Percentiles rank a stretch among this genome's conserved stretches.
Evolutionary conservation across 2,888 invertebrate genomes (phyloP).

Genomic region (Tolmerus cingulatus): DNA sequence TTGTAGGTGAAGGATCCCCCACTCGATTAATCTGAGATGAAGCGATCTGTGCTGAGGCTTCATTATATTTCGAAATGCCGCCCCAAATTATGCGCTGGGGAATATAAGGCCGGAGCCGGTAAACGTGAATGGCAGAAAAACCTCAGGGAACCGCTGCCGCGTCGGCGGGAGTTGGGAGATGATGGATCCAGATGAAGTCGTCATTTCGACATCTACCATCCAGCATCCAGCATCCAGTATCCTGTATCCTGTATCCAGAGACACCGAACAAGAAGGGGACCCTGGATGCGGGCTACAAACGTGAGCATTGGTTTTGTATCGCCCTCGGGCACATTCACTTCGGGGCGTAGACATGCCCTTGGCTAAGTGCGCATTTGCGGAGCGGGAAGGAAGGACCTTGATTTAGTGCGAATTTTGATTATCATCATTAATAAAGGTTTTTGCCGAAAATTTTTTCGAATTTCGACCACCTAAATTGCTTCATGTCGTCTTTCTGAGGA

Average conservation of each 20-base stretch:
- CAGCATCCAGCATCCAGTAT: not conserved
- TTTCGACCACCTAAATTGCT: not conserved
- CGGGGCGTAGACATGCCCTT: not conserved
- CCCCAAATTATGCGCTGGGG: not conserved
- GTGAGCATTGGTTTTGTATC: not conserved
- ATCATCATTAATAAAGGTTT: not conserved
- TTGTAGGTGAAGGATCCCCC: not conserved
- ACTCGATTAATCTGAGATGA: not conserved
- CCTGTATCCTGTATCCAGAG: too few species aligned
- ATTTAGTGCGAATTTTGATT: not conserved
- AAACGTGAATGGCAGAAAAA: not conserved
- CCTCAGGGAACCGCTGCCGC: not conserved
- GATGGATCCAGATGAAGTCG: not conserved
- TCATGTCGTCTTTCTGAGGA: not conserved
- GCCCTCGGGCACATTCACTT: not conserved
- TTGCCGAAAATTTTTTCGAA: not conserved
- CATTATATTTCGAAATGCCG: not conserved
- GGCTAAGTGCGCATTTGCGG: not conserved
- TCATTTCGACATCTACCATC: not conserved
- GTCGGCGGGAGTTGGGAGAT: not conserved
- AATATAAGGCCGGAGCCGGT: not conserved
- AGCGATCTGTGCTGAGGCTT: not conserved
- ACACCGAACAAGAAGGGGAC: not conserved
- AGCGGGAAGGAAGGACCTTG: not conserved
- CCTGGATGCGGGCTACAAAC: not conserved